phyloP scores from a whole-genome alignment of 2,113 vertebrate genomes.

The Melanostigma gelatinosum region DNA sequence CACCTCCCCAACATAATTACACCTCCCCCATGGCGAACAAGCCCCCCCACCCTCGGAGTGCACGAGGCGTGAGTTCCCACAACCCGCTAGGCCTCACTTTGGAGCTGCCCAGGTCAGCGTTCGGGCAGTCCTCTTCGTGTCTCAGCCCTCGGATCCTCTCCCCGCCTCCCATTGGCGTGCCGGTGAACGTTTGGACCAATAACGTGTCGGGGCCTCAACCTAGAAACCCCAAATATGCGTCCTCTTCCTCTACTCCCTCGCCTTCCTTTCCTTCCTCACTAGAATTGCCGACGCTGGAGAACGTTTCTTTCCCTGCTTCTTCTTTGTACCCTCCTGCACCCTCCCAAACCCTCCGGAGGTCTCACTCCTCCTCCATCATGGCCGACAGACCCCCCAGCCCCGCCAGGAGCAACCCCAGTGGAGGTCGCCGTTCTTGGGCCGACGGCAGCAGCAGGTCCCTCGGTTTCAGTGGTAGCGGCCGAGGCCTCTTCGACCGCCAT shows the following conservation, averaged over 20 bases:
- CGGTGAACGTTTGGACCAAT: conserved; percentile 71
- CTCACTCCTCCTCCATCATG: conserved; percentile 62
- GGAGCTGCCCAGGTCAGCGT: conserved; percentile 63
- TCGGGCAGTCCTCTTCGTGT: conserved; percentile 52
- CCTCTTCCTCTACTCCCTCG: conserved; percentile 56
- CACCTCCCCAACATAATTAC: conserved; percentile 66
- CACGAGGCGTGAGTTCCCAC: conserved; percentile 48
- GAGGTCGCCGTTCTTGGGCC: conserved; percentile 51
- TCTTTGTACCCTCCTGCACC: conserved; percentile 24
- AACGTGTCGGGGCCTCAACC: conserved; percentile 73
- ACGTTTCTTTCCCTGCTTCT: conserved; percentile 8
- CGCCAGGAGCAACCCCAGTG: conserved; percentile 19
- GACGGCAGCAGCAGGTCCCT: conserved; percentile 61
- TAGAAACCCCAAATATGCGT: conserved; percentile 45
- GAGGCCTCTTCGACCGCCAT: conserved; percentile 43
- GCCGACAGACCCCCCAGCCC: conserved; percentile 65
- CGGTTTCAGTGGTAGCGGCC: conserved; percentile 20
- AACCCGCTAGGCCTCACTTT: conserved; percentile 74
- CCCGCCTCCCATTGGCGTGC: conserved; percentile 80
- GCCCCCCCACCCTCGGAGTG: conserved; percentile 74
- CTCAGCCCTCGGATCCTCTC: conserved; percentile 74
- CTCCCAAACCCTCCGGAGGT: conserved; percentile 53
- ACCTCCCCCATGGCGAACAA: conserved; percentile 71
- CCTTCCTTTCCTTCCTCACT: conserved; percentile 40
- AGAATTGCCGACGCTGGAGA: conserved; percentile 45